Evolutionary conservation across 2,113 vertebrate genomes (phyloP).

Genomic region (Hippopotamus amphibius): DNA sequence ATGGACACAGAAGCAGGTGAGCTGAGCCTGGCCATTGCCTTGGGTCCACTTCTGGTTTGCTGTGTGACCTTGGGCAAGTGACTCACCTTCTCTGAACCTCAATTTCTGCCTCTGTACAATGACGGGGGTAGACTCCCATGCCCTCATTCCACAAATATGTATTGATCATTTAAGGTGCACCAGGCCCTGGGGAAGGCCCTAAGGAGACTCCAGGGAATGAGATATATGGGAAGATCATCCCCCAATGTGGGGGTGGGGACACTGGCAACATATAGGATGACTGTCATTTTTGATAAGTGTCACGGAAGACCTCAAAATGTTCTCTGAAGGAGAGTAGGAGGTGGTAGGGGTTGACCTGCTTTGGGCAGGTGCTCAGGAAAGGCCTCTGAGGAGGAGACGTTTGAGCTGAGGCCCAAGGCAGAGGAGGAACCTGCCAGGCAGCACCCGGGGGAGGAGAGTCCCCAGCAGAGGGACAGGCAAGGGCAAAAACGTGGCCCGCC

Average conservation of each 20-base stretch:
- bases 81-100: slow-evolving; percentile 61
- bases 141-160: neutral
- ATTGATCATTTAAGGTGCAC: neutral
- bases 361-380: neutral
- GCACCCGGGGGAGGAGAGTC: neutral
- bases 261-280: neutral
- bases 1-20: neutral
- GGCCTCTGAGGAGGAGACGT: neutral
- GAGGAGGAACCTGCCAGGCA: neutral
- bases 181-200: neutral
- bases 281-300: neutral
- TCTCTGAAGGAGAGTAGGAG: neutral
- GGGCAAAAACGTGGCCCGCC: neutral
- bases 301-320: neutral
- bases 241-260: neutral
- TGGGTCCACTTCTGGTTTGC: neutral
- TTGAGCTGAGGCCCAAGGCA: neutral
- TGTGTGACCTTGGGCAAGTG: slow-evolving; percentile 56
- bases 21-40: neutral
- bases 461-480: neutral
- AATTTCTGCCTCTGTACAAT: neutral
- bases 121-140: neutral
- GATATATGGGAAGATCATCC: neutral
- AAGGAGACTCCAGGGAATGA: neutral
- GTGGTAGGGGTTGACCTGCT: neutral